phyloP scores from a whole-genome alignment of 2,888 invertebrate species.

The Lasioglossum figueresi region DNA sequence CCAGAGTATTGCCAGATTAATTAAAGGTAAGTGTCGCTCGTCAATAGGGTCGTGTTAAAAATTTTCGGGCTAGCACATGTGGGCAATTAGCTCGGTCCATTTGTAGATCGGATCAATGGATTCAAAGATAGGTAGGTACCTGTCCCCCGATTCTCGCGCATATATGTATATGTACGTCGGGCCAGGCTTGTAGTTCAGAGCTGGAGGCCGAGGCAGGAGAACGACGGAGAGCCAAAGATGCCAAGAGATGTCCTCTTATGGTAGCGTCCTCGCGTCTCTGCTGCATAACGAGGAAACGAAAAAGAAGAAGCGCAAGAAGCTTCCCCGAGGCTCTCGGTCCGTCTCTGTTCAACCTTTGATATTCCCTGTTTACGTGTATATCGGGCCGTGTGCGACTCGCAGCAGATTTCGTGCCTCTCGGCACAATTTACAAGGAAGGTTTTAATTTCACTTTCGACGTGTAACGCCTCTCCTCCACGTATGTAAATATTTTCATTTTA shows the following conservation, averaged over 20 bases:
- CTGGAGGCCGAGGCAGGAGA: constrained; percentile 46
- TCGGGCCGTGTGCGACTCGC: background rate
- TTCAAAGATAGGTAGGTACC: constrained; percentile 14
- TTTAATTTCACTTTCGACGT: constrained; percentile 18
- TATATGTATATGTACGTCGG: background rate
- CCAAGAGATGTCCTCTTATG: constrained; percentile 81
- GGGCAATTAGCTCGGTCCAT: constrained; percentile 39
- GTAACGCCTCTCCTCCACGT: background rate
- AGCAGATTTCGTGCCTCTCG: background rate
- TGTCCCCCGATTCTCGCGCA: constrained; percentile 25
- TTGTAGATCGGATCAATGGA: constrained; percentile 35
- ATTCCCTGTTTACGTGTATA: constrained; percentile 2
- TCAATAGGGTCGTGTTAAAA: background rate
- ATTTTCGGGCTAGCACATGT: constrained; percentile 10
- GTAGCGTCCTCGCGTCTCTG: constrained; percentile 78
- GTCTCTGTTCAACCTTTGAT: constrained; percentile 32
- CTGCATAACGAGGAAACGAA: constrained; percentile 50
- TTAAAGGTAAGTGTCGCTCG: background rate
- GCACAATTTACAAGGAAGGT: constrained; percentile 4
- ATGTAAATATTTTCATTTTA: constrained; percentile 2
- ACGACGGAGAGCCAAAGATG: constrained; percentile 66
- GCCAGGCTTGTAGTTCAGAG: constrained; percentile 59
- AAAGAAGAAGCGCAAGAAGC: constrained; percentile 52
- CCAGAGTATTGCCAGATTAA: background rate
- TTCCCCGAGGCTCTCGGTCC: constrained; percentile 18